Evolutionary conservation across 2,888 invertebrate species (phyloP), one percentile per base, ranked within the genome.

Genomic region (Tenthredo notha): DNA sequence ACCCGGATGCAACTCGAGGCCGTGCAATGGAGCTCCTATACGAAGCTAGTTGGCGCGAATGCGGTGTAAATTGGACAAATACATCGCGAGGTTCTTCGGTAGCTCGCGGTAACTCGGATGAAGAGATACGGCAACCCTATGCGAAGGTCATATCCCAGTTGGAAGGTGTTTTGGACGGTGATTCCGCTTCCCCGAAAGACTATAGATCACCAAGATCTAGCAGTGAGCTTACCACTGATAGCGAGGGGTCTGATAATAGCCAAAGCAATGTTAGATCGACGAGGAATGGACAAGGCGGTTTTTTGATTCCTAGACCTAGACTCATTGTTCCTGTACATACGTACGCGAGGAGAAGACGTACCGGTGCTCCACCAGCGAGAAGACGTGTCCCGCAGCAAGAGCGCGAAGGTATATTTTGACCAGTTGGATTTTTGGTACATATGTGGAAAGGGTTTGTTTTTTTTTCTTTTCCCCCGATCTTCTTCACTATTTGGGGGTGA

Each of bases 301-400:
- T 98, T 93, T 95, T 96, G 87, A 98, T 98, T 93, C 98, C 98
- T 5, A 94, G 98, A 90, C 98, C 98, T 50, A 96, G 97, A 91
- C 95, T 98, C 89, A 97, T 98, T 91, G 98, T 98, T 88, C 98
- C 98, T 84, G 97, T 98, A 86, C 98, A 98, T 94, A 97, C 98
- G 40, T 98, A 98, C 91, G 98, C 97, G 85, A 95, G 96, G 86
- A 95, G 97, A 88, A 94, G 98, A 87, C 95, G 97, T 88, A 98
- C 98, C 65, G 98, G 98, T 12, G 97, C 97, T 93, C 94, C 96
- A 77, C 91, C 92, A 0, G 85, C 86, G 29, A 90, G 91, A 75
- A 90, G 95, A 86, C 93, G 95, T 94, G 86, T 94, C 94, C 47
- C 47, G 3, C 15, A 93, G 92, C 86, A 94, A 91, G 87, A 91